Conservation (phyloP, 2,797 vertebrate genomes). For the Momotus momota region DNA sequence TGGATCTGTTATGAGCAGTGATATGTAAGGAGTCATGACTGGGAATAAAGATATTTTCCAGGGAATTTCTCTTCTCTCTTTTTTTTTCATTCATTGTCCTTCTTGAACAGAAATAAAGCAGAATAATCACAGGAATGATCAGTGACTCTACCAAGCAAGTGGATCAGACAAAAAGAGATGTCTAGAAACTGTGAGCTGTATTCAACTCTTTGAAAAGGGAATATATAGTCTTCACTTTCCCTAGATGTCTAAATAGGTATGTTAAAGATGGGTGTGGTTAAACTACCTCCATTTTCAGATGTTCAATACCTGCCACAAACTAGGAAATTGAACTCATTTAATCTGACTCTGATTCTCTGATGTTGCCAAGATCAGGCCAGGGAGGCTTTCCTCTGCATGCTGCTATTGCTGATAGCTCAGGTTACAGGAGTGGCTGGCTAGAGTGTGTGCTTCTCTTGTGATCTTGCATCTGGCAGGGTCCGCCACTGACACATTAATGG, state of each 20-base stretch:
- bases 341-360: not conserved
- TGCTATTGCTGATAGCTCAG: not conserved
- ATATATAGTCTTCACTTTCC: not conserved
- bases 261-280: not conserved
- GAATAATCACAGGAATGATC: not conserved
- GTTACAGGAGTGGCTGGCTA: not conserved
- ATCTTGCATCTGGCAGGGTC: not conserved
- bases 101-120: not conserved
- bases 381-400: rapidly evolving
- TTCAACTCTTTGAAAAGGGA: not conserved
- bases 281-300: not conserved
- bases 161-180: not conserved
- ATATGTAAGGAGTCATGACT: not conserved
- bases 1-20: not conserved
- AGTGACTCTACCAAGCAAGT: not conserved
- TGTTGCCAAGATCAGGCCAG: not conserved
- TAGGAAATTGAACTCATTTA: not conserved
- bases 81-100: not conserved
- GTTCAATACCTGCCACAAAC: not conserved
- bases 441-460: rapidly evolving
- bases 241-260: not conserved
- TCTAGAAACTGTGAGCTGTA: not conserved
- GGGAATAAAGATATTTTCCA: not conserved
- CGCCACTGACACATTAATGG: not conserved
- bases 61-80: rapidly evolving